Evolutionary conservation across 2,113 vertebrate genomes (phyloP).

Genomic region (Propithecus coquereli): DNA sequence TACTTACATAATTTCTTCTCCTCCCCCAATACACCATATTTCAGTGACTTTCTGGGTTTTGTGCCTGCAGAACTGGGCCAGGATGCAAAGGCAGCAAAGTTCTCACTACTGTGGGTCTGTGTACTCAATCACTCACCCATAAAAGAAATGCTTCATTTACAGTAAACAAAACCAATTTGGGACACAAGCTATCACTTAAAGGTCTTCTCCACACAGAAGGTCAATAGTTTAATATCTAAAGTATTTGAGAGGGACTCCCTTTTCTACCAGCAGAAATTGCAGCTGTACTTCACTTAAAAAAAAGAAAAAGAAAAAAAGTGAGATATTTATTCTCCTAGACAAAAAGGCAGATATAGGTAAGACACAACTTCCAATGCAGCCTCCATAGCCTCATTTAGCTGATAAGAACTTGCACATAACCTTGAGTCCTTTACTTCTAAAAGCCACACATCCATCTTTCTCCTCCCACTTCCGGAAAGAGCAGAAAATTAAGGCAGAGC

Average conservation of each 20-base stretch:
- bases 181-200: constrained; percentile 35
- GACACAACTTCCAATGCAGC: background rate
- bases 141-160: constrained; percentile 46
- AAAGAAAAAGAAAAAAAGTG: background rate
- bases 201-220: constrained; percentile 27
- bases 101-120: background rate
- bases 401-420: constrained; percentile 31
- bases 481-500: constrained; percentile 26
- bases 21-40: background rate
- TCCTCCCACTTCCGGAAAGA: constrained; percentile 25
- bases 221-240: constrained; percentile 46
- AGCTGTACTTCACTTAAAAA: background rate
- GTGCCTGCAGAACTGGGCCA: background rate
- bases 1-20: background rate
- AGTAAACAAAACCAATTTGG: constrained; percentile 36
- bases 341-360: constrained; percentile 18
- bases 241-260: constrained; percentile 18
- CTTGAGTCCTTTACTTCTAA: constrained; percentile 54
- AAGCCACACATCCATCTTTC: background rate
- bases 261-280: constrained; percentile 50
- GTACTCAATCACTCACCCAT: background rate
- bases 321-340: constrained; percentile 25
- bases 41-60: background rate
- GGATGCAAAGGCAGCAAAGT: background rate
- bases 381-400: constrained; percentile 39